Base-by-base conservation (phyloP, 2,888 invertebrate genomes). In the Callimorpha dominula region DNA sequence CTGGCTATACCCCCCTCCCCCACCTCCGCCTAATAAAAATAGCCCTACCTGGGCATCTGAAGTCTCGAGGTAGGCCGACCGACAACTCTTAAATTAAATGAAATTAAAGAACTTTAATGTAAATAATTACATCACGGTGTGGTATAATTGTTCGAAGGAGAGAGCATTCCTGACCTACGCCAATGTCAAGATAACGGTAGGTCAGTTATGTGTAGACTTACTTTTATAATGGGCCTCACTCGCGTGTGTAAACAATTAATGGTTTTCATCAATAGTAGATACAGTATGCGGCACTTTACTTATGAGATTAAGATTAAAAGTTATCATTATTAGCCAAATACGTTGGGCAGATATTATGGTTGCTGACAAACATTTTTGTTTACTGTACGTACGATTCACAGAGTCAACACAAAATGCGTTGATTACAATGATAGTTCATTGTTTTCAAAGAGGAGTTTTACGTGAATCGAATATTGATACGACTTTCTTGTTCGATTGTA, bases 171-270 rank as follows among this genome's bases (percentile, higher is more conserved):
- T 68, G 68, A 68, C 68, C 68, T 68, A 68, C 1, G 57, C 8
- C 42, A 57, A 57, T 20, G 43, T 57, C 68, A 46, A 43, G 54
- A 68, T 68, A 68, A 43, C 54, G n/a, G 42, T 52, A 50, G 31
- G 65, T 52, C 11, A 11, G 12, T 50, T 40, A 40, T 17, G 9
- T 15, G 52, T 31, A 52, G 66, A 40, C 17, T 15, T 50, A 52
- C 31, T 40, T 17, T 17, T 66, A 31, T 50, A 66, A 9, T 66
- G n/a, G 57, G 20, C 43, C 20, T 20, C n/a, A 46, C n/a, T 67
- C 31, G 50, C 8, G 52, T n/a, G 2, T n/a, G 20, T 57, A 20
- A 3, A 57, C 20, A 4, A 57, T 20, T 9, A 31, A 31, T 31
- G 31, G 31, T 31, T 31, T 31, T 31, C 31, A 31, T 31, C n/a